A percentile compares a stretch with the other conserved stretches of the same genome.
Evolutionary conservation across 2,888 invertebrate species (phyloP).

Genomic region (Sericinus montela): DNA sequence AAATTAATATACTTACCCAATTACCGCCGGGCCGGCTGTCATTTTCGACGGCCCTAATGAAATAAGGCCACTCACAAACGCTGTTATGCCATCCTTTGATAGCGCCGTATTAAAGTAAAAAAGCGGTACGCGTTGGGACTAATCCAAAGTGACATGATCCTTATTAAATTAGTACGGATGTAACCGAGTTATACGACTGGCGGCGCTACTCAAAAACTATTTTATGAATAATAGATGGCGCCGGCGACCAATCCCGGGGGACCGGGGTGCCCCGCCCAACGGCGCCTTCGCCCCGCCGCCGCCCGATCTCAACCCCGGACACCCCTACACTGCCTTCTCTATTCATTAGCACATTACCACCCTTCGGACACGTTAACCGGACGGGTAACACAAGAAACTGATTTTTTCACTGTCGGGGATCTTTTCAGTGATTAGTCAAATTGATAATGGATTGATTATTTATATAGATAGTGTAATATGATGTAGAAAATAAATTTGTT

Average conservation of each 20-base stretch:
- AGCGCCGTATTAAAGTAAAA: conserved; percentile 50
- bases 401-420: conserved; percentile 37
- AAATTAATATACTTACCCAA: conserved; percentile 68
- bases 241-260: conserved; percentile 74
- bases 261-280: conserved; percentile 43
- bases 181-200: conserved; percentile 70
- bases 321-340: conserved; percentile 55
- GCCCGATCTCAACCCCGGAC: conserved; percentile 30
- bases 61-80: conserved; percentile 50
- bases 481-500: too few species aligned
- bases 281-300: conserved; percentile 31
- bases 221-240: conserved; percentile 79
- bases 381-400: conserved; percentile 58
- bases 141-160: conserved; percentile 78
- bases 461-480: too few species aligned
- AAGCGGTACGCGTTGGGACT: conserved; percentile 48
- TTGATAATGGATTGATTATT: too few species aligned
- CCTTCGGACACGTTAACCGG: conserved; percentile 57
- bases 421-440: neutral
- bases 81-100: conserved; percentile 59
- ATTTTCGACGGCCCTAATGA: conserved; percentile 52
- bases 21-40: conserved; percentile 50
- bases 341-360: conserved; percentile 78
- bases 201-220: conserved; percentile 78
- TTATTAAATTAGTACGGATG: conserved; percentile 65